Percentiles rank a stretch among this genome's conserved stretches.
These are phyloP conservation scores for Fukomys damarensis DNA, from an alignment of 2,113 vertebrate species.

Conservation along the genomic window DNA sequence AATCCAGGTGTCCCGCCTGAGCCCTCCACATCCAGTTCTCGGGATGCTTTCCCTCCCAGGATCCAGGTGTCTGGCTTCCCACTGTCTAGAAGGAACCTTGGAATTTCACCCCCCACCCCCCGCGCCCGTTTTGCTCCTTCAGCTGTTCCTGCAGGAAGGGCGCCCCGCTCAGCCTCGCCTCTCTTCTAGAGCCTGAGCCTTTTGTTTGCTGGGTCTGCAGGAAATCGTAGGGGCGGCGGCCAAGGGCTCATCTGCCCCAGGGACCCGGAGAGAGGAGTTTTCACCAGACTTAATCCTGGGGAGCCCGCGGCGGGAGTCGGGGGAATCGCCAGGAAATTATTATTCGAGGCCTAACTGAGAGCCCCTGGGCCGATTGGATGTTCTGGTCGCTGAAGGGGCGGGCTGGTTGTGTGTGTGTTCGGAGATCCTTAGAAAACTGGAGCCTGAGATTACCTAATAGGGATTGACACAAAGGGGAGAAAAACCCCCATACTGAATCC, in stretches of 20 bases:
- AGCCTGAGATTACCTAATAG: background rate
- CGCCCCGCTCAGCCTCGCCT: slow-evolving; percentile 57
- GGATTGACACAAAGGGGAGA: background rate
- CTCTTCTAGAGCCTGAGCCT: slow-evolving; percentile 64
- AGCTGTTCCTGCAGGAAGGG: slow-evolving; percentile 67
- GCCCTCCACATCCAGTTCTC: background rate
- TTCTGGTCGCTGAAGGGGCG: background rate
- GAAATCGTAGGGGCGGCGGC: slow-evolving; percentile 72
- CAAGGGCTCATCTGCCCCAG: slow-evolving; percentile 73
- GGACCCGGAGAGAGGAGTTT: slow-evolving; percentile 57
- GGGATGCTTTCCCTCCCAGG: background rate
- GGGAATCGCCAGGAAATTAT: background rate
- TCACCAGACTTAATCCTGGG: slow-evolving; percentile 42
- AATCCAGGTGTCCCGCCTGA: background rate
- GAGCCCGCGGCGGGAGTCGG: background rate
- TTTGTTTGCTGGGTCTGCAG: slow-evolving; percentile 77
- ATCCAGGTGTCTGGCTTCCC: background rate
- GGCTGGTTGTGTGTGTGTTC: background rate
- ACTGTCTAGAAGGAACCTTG: slow-evolving; percentile 38
- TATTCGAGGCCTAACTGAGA: background rate
- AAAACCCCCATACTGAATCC: background rate
- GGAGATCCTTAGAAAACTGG: too few species aligned
- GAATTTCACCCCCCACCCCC: slow-evolving; percentile 60
- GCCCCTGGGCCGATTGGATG: background rate
- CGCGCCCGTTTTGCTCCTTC: slow-evolving; percentile 72